These are phyloP conservation scores for Rotaria macrura DNA, from an alignment of 2,888 invertebrate genomes.

Conservation along the genomic window DNA sequence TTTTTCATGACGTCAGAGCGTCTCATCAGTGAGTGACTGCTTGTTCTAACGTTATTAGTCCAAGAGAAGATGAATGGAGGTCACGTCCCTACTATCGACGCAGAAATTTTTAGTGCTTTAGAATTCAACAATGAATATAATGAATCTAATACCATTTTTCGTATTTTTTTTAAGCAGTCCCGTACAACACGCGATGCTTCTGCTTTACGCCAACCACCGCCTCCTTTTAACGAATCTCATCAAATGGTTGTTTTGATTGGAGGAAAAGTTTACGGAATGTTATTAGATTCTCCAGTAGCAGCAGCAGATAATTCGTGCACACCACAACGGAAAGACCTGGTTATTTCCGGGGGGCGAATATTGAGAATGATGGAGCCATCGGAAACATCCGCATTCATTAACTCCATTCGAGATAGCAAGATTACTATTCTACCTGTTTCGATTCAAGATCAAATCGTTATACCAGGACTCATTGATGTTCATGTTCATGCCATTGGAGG, in stretches of 20 bases:
- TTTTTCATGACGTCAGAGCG: too few species aligned
- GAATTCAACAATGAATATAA: too few species aligned
- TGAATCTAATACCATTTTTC: not conserved
- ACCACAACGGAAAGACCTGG: not conserved
- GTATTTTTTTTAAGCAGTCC: not conserved
- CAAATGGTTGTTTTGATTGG: not conserved
- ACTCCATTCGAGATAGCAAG: not conserved
- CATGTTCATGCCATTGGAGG: conserved; percentile 11
- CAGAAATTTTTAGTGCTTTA: too few species aligned
- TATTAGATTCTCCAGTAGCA: not conserved
- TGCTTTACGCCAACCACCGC: not conserved
- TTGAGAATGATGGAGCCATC: not conserved
- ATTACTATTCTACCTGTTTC: not conserved
- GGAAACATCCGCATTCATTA: not conserved
- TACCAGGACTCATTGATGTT: not conserved
- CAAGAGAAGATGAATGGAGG: too few species aligned
- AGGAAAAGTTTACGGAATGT: not conserved
- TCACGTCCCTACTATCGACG: too few species aligned
- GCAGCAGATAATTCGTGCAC: not conserved
- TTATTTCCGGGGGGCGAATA: not conserved
- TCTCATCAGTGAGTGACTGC: too few species aligned
- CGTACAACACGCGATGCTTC: not conserved
- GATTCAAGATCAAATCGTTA: not conserved
- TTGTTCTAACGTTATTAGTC: too few species aligned
- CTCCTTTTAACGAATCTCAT: not conserved